Conservation (phyloP, 2,797 vertebrate species). For the Potorous gilbertii region DNA sequence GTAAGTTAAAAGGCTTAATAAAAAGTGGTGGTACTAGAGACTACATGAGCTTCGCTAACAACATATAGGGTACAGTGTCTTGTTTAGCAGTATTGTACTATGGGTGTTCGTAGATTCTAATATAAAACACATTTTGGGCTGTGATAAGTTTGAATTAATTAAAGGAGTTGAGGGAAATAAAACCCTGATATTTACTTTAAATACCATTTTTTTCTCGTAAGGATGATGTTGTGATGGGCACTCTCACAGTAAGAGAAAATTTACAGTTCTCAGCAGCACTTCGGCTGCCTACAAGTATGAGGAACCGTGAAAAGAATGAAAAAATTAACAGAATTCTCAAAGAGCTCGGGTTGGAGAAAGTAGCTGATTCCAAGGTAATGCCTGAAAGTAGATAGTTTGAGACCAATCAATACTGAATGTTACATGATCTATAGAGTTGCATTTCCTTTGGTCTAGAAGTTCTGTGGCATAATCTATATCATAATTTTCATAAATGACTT, state of each 20-base stretch:
- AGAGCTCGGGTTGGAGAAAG: slow-evolving; percentile 93
- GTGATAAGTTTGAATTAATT: background rate
- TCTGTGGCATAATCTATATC: background rate
- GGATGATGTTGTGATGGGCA: slow-evolving; percentile 98
- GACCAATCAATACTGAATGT: background rate
- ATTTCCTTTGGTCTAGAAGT: background rate
- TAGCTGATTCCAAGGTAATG: slow-evolving; percentile 94
- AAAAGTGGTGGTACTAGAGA: background rate
- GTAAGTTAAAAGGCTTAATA: background rate
- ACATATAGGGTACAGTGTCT: background rate
- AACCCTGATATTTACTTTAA: background rate
- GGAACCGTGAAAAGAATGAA: slow-evolving; percentile 88
- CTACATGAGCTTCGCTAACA: background rate
- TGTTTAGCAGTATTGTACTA: background rate
- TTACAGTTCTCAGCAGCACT: slow-evolving; percentile 96
- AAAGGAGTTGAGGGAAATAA: background rate
- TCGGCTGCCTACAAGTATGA: slow-evolving; percentile 89
- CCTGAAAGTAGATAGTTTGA: background rate
- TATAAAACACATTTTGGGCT: background rate
- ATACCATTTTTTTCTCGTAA: slow-evolving; percentile 72
- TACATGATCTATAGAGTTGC: background rate
- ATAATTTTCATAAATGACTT: background rate
- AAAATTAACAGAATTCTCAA: slow-evolving; percentile 90
- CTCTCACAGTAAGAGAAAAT: slow-evolving; percentile 95
- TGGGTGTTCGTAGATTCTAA: background rate